These are phyloP conservation scores for Sitodiplosis mosellana DNA, from an alignment of 1,140 invertebrate genomes.

Conservation along the genomic window DNA sequence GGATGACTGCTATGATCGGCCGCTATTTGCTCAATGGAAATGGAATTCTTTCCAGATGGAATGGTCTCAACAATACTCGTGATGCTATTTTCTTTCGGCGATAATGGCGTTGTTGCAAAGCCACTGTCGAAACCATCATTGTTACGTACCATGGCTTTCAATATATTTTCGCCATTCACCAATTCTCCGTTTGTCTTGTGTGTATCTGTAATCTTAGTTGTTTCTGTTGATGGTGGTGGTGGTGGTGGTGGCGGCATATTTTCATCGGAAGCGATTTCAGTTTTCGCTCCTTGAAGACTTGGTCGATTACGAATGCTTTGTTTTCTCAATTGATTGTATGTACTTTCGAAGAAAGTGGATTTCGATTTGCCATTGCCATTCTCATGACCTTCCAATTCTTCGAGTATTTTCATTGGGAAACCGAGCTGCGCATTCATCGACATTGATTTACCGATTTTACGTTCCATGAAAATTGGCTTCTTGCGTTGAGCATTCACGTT, in stretches of 20 bases:
- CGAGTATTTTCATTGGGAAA: slow-evolving; percentile 31
- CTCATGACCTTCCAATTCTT: slow-evolving; percentile 30
- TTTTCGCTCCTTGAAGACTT: slow-evolving; percentile 4
- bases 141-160: slow-evolving; percentile 17
- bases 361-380: slow-evolving; percentile 20
- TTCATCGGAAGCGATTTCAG: background rate
- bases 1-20: slow-evolving; percentile 29
- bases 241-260: slow-evolving; percentile 1
- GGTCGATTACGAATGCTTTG: slow-evolving; percentile 10
- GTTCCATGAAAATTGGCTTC: slow-evolving; percentile 20
- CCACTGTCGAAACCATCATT: slow-evolving; percentile 31
- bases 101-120: slow-evolving; percentile 18
- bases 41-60: slow-evolving; percentile 8
- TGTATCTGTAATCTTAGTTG: slow-evolving; percentile 12
- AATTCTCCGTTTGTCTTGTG: slow-evolving; percentile 25
- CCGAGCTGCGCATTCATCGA: slow-evolving; percentile 24
- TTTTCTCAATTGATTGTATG: slow-evolving; percentile 16
- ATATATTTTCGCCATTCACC: slow-evolving; percentile 25
- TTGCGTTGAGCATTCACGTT: slow-evolving; percentile 24
- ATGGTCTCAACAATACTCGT: slow-evolving; percentile 5
- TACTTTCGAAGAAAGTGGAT: slow-evolving; percentile 24
- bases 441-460: slow-evolving; percentile 24
- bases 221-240: slow-evolving; percentile 9
- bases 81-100: slow-evolving; percentile 26
- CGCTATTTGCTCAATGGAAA: slow-evolving; percentile 19